A percentile compares a stretch with the other conserved stretches of the same genome.
Evolutionary conservation across 2,888 invertebrate species (phyloP).

Genomic region (Resseliella maxima): DNA sequence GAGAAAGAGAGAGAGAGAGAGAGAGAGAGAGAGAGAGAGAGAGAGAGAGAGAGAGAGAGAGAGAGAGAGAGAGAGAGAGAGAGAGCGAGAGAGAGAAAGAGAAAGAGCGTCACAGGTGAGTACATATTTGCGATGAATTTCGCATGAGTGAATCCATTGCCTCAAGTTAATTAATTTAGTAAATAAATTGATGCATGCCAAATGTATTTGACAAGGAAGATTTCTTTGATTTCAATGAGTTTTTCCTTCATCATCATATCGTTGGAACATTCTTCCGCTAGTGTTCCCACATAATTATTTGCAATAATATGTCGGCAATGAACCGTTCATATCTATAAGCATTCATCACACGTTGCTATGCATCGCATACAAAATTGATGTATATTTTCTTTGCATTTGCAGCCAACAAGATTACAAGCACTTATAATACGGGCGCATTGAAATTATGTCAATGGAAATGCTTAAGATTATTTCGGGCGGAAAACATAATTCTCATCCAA

Average conservation of each 20-base stretch:
- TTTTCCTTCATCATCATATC: neutral
- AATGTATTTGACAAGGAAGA: neutral
- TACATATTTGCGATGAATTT: slow-evolving; percentile 33
- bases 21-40: too few species aligned
- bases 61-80: too few species aligned
- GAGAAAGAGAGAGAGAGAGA: too few species aligned
- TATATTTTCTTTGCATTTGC: neutral
- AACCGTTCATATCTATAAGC: slow-evolving; percentile 3
- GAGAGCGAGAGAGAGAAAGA: neutral
- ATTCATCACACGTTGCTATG: slow-evolving; percentile 4
- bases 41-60: too few species aligned
- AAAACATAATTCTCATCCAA: neutral
- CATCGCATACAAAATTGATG: slow-evolving; percentile 16
- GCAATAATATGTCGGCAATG: neutral
- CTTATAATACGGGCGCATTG: neutral
- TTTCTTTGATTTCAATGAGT: slow-evolving; percentile 2
- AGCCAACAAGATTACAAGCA: neutral
- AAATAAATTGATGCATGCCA: slow-evolving; percentile 14
- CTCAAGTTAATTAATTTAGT: slow-evolving; percentile 32
- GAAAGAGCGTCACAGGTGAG: neutral
- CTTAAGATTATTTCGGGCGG: neutral
- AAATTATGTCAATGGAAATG: neutral
- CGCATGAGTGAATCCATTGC: slow-evolving; percentile 34
- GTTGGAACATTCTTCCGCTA: neutral
- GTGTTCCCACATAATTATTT: neutral